Percentiles rank a stretch among this genome's conserved stretches.
These are phyloP conservation scores for Percopsis transmontana DNA, from an alignment of 2,113 vertebrate species.

Conservation along the genomic window DNA sequence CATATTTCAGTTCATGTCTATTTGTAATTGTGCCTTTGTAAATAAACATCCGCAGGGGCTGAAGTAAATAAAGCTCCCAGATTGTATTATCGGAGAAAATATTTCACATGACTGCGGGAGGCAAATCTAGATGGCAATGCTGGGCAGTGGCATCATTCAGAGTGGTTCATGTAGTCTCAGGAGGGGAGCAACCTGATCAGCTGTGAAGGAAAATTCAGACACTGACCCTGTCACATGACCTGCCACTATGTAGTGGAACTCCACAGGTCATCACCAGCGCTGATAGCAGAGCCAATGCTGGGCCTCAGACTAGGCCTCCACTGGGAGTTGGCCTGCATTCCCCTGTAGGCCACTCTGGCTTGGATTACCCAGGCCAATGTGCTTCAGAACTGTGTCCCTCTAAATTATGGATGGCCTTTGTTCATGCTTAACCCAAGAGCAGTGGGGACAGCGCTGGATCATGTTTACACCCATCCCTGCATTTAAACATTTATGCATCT, in stretches of 20 bases:
- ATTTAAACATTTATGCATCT: constrained; percentile 70
- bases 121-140: constrained; percentile 36
- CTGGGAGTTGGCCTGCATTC: constrained; percentile 42
- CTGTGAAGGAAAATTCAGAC: constrained; percentile 53
- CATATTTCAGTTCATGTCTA: constrained; percentile 34
- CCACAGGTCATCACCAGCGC: constrained; percentile 48
- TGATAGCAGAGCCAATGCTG: constrained; percentile 39
- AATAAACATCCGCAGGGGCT: constrained; percentile 69
- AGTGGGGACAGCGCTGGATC: constrained; percentile 74
- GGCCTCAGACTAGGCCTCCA: constrained; percentile 28
- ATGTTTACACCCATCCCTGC: constrained; percentile 72
- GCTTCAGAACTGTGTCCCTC: constrained; percentile 65
- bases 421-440: constrained; percentile 77
- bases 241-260: constrained; percentile 50
- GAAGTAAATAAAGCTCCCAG: constrained; percentile 57
- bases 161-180: constrained; percentile 24
- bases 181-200: constrained; percentile 53
- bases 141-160: constrained; percentile 25
- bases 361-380: constrained; percentile 66
- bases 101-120: constrained; percentile 30
- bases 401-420: constrained; percentile 79
- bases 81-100: constrained; percentile 50
- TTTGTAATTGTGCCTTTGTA: constrained; percentile 63
- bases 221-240: constrained; percentile 61
- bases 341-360: constrained; percentile 61